Evolutionary conservation across 2,113 vertebrate genomes (phyloP).

Genomic region (Dipodomys spectabilis): DNA sequence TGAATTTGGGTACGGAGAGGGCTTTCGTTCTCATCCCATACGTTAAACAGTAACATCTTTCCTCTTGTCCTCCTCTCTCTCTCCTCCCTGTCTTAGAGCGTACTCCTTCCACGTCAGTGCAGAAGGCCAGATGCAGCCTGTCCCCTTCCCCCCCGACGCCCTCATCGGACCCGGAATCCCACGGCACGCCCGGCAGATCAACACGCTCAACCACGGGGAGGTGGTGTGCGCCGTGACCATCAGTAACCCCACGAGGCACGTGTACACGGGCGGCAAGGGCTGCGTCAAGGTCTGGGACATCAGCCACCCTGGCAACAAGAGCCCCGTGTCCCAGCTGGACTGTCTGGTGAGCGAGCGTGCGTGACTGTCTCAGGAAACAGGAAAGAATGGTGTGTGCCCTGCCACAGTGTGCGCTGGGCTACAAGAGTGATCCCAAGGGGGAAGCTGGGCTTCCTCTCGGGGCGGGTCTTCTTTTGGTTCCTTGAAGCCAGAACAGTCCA

Average conservation of each 20-base stretch:
- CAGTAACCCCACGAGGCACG: conserved; percentile 91
- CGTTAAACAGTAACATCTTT: conserved; percentile 28
- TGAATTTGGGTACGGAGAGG: neutral
- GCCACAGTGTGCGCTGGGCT: neutral
- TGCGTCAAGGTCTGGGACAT: conserved; percentile 93
- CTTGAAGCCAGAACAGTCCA: neutral
- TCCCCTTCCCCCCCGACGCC: conserved; percentile 91
- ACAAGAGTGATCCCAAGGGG: neutral
- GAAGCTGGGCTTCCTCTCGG: neutral
- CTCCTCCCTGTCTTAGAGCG: conserved; percentile 79
- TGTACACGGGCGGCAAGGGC: conserved; percentile 91
- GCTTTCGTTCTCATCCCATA: conserved; percentile 46
- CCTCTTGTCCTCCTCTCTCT: neutral
- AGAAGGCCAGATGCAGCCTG: conserved; percentile 92
- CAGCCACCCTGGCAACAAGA: conserved; percentile 92
- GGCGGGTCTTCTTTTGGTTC: neutral
- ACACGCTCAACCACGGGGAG: conserved; percentile 90
- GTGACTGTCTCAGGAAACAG: neutral
- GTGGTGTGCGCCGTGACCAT: conserved; percentile 92
- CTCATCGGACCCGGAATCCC: conserved; percentile 92
- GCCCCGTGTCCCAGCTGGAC: conserved; percentile 91
- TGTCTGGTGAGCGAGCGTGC: conserved; percentile 87
- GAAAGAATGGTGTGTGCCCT: neutral
- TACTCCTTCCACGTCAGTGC: conserved; percentile 92
- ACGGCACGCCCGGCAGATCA: conserved; percentile 91